Conservation (phyloP, 2,888 invertebrate genomes). For the Fabriciana adippe region DNA sequence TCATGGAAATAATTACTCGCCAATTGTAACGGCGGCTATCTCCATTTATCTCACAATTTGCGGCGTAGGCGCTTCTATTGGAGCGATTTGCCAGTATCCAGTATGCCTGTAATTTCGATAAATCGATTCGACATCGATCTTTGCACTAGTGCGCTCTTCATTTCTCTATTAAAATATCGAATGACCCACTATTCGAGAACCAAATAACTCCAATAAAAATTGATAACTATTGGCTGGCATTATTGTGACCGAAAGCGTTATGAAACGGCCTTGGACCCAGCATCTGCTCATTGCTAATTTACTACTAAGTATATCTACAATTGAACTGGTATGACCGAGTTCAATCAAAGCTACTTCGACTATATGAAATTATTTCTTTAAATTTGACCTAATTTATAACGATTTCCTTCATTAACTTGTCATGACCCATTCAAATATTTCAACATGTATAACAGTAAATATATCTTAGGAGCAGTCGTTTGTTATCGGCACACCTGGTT, state of each 20-base stretch:
- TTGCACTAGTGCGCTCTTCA: slow-evolving; percentile 74
- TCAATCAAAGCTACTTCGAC: slow-evolving; percentile 43
- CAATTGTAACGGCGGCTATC: slow-evolving; percentile 72
- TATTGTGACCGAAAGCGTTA: slow-evolving; percentile 43
- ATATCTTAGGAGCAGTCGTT: slow-evolving; percentile 17
- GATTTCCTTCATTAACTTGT: slow-evolving; percentile 37
- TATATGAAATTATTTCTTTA: slow-evolving; percentile 42
- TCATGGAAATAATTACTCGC: slow-evolving; percentile 76
- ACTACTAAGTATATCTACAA: slow-evolving; percentile 43
- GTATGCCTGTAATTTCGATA: slow-evolving; percentile 72
- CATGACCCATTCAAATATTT: slow-evolving; percentile 29
- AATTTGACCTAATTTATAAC: slow-evolving; percentile 39
- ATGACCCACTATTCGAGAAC: slow-evolving; percentile 58
- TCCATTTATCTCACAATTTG: slow-evolving; percentile 77
- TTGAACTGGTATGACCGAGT: slow-evolving; percentile 42
- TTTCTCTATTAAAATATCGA: slow-evolving; percentile 65
- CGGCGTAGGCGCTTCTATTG: slow-evolving; percentile 78
- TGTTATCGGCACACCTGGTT: slow-evolving; percentile 30
- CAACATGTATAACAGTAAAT: slow-evolving; percentile 13
- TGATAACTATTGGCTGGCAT: slow-evolving; percentile 40
- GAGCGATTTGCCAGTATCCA: slow-evolving; percentile 56
- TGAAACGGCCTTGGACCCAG: slow-evolving; percentile 42
- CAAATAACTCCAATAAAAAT: slow-evolving; percentile 45
- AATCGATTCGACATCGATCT: slow-evolving; percentile 81
- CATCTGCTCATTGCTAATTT: slow-evolving; percentile 45